Evolutionary conservation across 2,113 vertebrate genomes (phyloP).

Genomic region (Ondatra zibethicus): DNA sequence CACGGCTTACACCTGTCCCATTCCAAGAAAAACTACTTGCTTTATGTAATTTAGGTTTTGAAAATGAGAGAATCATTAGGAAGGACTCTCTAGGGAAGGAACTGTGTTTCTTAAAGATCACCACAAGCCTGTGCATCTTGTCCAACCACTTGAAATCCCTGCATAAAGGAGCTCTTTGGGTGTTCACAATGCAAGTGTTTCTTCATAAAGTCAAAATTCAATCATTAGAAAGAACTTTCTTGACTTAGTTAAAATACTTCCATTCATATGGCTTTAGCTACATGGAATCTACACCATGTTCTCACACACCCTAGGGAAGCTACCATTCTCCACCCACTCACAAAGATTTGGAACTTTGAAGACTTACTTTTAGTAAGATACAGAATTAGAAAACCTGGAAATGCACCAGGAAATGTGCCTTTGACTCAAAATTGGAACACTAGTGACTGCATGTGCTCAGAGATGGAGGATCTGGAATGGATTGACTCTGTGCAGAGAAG

Average conservation of each 20-base stretch:
- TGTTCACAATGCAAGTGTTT: not conserved
- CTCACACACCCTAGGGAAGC: not conserved
- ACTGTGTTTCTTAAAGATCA: not conserved
- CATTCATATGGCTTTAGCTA: not conserved
- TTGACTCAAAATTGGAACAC: not conserved
- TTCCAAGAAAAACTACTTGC: not conserved
- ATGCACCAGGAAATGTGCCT: not conserved
- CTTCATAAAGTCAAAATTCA: slow-evolving; percentile 24
- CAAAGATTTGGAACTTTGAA: not conserved
- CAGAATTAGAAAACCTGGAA: not conserved
- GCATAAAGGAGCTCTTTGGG: not conserved
- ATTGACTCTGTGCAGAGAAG: not conserved
- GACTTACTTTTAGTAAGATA: not conserved
- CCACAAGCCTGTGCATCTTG: not conserved
- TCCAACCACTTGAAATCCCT: not conserved
- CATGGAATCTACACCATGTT: not conserved
- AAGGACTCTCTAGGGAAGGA: slow-evolving; percentile 7
- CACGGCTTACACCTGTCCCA: not conserved
- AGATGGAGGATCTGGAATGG: not conserved
- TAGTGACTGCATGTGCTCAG: not conserved
- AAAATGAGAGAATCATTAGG: not conserved
- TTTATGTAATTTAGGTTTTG: not conserved
- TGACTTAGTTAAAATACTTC: slow-evolving; percentile 17
- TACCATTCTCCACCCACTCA: not conserved
- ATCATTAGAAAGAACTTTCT: not conserved